These are phyloP conservation scores for Cylindroiulus punctatus DNA, from an alignment of 2,888 invertebrate species.

Conservation along the genomic window DNA sequence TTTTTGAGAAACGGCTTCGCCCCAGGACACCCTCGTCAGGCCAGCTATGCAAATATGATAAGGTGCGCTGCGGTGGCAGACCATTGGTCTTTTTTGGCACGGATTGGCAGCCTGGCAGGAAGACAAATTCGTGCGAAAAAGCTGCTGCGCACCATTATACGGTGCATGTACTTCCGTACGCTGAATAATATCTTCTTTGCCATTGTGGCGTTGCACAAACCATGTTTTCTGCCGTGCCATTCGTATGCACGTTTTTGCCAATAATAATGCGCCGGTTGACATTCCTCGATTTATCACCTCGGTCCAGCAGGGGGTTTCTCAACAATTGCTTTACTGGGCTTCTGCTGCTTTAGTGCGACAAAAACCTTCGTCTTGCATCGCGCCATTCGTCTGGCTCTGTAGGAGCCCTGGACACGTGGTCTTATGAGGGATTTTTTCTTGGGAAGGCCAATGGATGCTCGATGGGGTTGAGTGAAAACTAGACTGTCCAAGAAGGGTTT, in stretches of 20 bases:
- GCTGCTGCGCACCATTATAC: neutral
- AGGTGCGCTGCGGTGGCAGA: conserved; percentile 30
- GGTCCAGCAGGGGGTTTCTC: conserved; percentile 34
- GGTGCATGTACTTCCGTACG: neutral
- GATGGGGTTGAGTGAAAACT: no score
- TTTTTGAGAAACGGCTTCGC: conserved; percentile 1
- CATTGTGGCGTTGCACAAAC: neutral
- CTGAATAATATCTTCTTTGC: neutral
- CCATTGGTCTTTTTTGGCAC: conserved; percentile 19
- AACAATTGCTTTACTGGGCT: conserved; percentile 14
- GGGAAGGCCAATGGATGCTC: no score
- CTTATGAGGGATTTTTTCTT: neutral
- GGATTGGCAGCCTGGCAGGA: conserved; percentile 18
- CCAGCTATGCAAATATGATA: conserved; percentile 52
- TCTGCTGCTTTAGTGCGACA: neutral
- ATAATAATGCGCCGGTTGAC: conserved; percentile 32
- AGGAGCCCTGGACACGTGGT: neutral
- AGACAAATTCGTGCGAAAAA: conserved; percentile 35
- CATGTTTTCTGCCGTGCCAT: neutral
- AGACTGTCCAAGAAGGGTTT: no score
- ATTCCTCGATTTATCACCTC: conserved; percentile 28
- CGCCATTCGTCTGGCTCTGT: neutral
- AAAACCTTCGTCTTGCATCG: neutral
- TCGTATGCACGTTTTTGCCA: conserved; percentile 27
- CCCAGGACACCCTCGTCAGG: neutral